These are phyloP conservation scores for Hirudinaria manillensis DNA, from an alignment of 2,888 invertebrate genomes.

Conservation along the genomic window DNA sequence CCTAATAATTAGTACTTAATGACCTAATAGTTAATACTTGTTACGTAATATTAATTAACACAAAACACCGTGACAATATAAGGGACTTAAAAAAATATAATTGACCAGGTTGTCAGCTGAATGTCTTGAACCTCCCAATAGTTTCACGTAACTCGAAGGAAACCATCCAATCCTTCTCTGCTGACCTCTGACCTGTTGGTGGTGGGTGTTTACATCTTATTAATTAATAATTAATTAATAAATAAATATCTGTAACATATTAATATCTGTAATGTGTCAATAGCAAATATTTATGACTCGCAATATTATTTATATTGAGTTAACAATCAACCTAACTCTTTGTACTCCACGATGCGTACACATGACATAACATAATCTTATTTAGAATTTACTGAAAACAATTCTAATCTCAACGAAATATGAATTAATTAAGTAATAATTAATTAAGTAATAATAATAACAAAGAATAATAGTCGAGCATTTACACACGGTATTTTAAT, in stretches of 20 bases:
- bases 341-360: too few relatives aligned
- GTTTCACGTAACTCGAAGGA: slow-evolving; percentile 91
- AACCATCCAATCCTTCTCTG: slow-evolving; percentile 95
- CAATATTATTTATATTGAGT: background rate
- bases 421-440: too few relatives aligned
- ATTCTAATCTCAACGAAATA: too few relatives aligned
- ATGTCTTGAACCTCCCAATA: slow-evolving; percentile 33
- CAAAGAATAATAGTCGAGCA: too few relatives aligned
- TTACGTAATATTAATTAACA: too few relatives aligned
- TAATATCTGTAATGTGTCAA: background rate
- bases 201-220: background rate
- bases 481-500: background rate
- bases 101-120: slow-evolving; percentile 29
- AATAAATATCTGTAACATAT: background rate
- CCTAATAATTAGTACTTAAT: too few relatives aligned
- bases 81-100: background rate
- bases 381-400: too few relatives aligned
- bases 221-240: background rate
- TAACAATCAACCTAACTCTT: too few relatives aligned
- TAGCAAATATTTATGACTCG: background rate
- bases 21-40: too few relatives aligned
- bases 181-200: slow-evolving; percentile 58
- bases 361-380: too few relatives aligned
- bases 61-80: too few relatives aligned
- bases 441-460: too few relatives aligned